Evolutionary conservation across 2,888 invertebrate species (phyloP).

Genomic region (Nudaria mundana): DNA sequence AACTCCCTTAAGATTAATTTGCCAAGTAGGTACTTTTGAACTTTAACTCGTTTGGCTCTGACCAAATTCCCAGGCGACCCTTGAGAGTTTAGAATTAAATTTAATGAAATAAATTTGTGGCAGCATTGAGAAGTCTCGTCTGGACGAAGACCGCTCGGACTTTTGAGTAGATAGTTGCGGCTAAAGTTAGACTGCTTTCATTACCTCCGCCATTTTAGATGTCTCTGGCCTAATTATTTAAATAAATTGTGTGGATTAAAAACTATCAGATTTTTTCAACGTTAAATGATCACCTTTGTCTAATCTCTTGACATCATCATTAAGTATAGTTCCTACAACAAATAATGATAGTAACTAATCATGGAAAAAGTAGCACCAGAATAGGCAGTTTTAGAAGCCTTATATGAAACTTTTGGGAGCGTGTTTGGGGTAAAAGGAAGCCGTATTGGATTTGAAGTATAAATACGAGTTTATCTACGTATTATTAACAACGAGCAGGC

Average conservation of each 20-base stretch:
- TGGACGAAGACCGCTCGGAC: constrained; percentile 35
- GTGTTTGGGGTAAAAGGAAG: constrained; percentile 61
- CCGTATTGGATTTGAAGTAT: constrained; percentile 48
- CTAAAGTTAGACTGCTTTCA: constrained; percentile 13
- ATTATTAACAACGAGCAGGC: too few relatives aligned
- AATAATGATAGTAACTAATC: too few relatives aligned
- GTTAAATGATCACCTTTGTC: too few relatives aligned
- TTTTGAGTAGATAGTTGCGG: constrained; percentile 41
- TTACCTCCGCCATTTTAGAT: constrained; percentile 25
- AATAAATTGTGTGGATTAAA: too few relatives aligned
- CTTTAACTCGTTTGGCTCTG: constrained; percentile 77
- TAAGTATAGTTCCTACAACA: too few relatives aligned
- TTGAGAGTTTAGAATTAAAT: constrained; percentile 75
- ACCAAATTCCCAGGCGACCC: constrained; percentile 72
- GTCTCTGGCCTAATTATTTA: constrained; percentile 44
- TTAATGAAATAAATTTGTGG: constrained; percentile 76
- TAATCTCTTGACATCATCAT: too few relatives aligned
- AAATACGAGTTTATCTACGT: constrained; percentile 41
- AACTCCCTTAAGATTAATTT: constrained; percentile 81
- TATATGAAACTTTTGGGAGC: constrained; percentile 53
- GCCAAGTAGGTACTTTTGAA: constrained; percentile 68
- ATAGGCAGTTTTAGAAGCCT: constrained; percentile 61
- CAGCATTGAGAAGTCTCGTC: constrained; percentile 60
- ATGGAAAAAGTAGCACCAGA: too few relatives aligned
- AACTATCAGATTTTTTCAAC: too few relatives aligned